Evolutionary conservation across 2,888 invertebrate genomes (phyloP).

Genomic region (Coleophora flavipennella): DNA sequence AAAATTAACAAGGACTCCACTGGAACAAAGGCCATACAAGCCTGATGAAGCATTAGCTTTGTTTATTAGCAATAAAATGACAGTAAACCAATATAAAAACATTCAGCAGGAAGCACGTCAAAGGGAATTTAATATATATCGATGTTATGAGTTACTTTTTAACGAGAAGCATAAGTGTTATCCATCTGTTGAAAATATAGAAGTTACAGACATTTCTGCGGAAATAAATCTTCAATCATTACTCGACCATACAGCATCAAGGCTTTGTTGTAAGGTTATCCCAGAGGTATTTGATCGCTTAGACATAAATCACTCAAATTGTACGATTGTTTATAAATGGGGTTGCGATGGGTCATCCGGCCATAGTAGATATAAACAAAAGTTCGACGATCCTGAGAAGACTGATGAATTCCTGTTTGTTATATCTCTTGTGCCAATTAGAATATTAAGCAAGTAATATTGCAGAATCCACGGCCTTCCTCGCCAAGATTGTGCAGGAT

Average conservation of each 20-base stretch:
- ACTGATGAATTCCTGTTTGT: not conserved
- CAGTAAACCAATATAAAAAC: conserved; percentile 1
- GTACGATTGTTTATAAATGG: not conserved
- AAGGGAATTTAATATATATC: conserved; percentile 2
- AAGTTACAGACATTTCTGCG: not conserved
- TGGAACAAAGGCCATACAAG: not conserved
- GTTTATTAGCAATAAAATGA: conserved; percentile 1
- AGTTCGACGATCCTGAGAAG: not conserved
- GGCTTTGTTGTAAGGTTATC: conserved; percentile 1
- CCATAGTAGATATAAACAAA: not conserved
- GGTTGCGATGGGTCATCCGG: not conserved
- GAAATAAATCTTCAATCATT: conserved; percentile 1
- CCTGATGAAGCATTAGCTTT: conserved; percentile 3
- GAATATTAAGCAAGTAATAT: not conserved
- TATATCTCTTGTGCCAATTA: not conserved
- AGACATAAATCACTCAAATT: not conserved
- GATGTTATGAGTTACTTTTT: conserved; percentile 4
- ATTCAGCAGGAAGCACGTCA: conserved; percentile 4
- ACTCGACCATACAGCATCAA: conserved; percentile 1
- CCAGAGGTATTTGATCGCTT: not conserved
- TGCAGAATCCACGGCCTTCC: not conserved
- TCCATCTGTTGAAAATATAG: not conserved
- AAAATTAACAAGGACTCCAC: conserved; percentile 1
- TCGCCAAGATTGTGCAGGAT: not conserved
- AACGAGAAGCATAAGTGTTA: conserved; percentile 1